Evolutionary conservation across 2,888 invertebrate species (phyloP), one percentile per base, ranked within the genome.

Genomic region (Odontomyia ornata): DNA sequence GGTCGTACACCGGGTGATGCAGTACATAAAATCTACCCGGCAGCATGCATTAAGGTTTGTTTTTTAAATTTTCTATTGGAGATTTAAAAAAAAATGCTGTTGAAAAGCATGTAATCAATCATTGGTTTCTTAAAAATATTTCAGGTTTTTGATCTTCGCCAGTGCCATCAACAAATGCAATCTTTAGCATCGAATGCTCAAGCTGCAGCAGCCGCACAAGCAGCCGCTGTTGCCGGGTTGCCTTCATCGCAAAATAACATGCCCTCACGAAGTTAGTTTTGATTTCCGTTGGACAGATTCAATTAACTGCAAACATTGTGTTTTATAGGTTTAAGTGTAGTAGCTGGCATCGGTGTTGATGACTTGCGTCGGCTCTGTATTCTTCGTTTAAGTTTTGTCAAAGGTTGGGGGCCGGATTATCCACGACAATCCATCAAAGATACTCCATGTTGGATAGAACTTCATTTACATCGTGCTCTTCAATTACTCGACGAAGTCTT

Each of bases 361-460:
- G 98, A 99, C 88, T 90, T 99, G 80, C 90, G 99, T 79, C 91
- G 98, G 79, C 91, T 99, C 78, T 99, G 99, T 87, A 98, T 99
- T 85, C 90, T 99, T 82, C 92, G 99, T 76, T 90, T 99, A 82
- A 98, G 98, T 86, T 99, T 99, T 87, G 99, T 99, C n/a, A 99
- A 99, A 89, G 99, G 99, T 80, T 99, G 99, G 99, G 99, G 99
- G 75, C 97, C 97, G 1, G 97, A 98, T 88, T 99, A 99, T 89
- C 97, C 96, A 21, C 90, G 99, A 80, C 94, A 95, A 84, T 96
- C 95, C 80, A 99, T 99, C 85, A 99, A 99, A 87, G 98, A 99
- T 88, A 99, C 99, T 3, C 99, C 99, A 0, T 97, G 97, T 88
- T 97, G 97, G 97, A 95, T 97, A 80, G 96, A 97, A 87, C 95